These are phyloP conservation scores for Poecilus cupreus DNA, from an alignment of 2,888 invertebrate species.

Conservation along the genomic window DNA sequence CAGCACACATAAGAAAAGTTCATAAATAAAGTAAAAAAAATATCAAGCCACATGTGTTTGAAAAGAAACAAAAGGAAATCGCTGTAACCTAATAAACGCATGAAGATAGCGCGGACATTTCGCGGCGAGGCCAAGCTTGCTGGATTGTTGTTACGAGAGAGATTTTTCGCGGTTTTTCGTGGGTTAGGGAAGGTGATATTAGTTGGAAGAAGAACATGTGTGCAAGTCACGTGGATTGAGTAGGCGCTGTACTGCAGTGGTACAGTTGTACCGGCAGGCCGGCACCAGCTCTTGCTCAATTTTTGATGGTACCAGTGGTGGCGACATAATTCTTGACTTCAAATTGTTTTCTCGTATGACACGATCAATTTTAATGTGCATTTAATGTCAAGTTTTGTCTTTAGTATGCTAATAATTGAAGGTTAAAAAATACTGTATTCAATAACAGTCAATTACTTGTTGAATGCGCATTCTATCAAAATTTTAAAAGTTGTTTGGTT, in stretches of 20 bases:
- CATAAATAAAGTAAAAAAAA: slow-evolving; percentile 50
- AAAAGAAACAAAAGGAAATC: slow-evolving; percentile 52
- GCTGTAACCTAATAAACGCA: slow-evolving; percentile 37
- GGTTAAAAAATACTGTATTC: too few species aligned
- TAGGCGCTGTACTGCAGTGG: background rate
- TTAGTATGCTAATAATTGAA: too few species aligned
- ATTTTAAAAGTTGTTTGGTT: too few species aligned
- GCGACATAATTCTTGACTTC: background rate
- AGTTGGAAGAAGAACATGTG: background rate
- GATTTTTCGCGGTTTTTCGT: background rate
- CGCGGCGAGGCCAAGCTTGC: background rate
- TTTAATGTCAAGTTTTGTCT: too few species aligned
- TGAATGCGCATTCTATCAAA: too few species aligned
- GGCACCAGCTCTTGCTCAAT: slow-evolving; percentile 31
- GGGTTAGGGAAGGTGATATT: background rate
- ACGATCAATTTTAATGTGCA: too few species aligned
- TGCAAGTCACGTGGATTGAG: background rate
- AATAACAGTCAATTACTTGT: too few species aligned
- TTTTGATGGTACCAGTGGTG: slow-evolving; percentile 18
- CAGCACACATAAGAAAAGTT: slow-evolving; percentile 22
- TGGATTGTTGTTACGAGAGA: background rate
- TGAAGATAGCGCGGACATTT: background rate
- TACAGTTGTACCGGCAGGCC: background rate
- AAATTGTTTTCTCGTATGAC: too few species aligned
- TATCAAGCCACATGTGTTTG: slow-evolving; percentile 38